Conservation (phyloP, 2,113 vertebrate genomes). For the Lagenorhynchus albirostris region DNA sequence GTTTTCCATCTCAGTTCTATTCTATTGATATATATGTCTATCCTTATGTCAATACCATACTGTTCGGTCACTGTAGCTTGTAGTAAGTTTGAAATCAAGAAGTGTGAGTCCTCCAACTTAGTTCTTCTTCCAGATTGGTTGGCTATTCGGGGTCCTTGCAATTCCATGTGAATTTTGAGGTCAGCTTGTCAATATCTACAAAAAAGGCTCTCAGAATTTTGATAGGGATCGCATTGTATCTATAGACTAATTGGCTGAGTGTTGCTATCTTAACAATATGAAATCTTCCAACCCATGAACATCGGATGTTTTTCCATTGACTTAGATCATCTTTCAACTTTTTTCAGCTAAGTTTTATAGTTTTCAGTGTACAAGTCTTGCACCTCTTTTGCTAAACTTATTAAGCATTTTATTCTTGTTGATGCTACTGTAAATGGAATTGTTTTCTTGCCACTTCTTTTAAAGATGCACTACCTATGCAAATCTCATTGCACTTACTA, state of each 20-base stretch:
- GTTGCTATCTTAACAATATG: not conserved
- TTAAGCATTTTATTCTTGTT: not conserved
- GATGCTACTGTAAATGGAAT: not conserved
- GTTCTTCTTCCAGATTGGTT: not conserved
- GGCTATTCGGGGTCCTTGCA: not conserved
- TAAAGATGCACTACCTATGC: not conserved
- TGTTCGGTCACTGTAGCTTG: not conserved
- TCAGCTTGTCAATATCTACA: not conserved
- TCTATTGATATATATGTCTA: not conserved
- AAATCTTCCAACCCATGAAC: not conserved
- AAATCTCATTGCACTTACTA: not conserved
- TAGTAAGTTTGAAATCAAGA: not conserved
- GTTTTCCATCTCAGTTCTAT: not conserved
- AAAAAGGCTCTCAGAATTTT: not conserved
- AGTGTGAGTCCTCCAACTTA: not conserved
- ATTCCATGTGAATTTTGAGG: not conserved
- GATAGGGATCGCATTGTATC: not conserved
- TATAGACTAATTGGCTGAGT: not conserved
- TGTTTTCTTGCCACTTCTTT: not conserved
- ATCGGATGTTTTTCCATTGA: not conserved
- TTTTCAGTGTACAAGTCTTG: not conserved
- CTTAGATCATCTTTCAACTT: not conserved
- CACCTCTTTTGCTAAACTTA: not conserved
- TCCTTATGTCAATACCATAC: not conserved
- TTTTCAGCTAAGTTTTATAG: not conserved